Evolutionary conservation across 2,797 vertebrate genomes (phyloP).

Genomic region (Denticeps clupeoides): DNA sequence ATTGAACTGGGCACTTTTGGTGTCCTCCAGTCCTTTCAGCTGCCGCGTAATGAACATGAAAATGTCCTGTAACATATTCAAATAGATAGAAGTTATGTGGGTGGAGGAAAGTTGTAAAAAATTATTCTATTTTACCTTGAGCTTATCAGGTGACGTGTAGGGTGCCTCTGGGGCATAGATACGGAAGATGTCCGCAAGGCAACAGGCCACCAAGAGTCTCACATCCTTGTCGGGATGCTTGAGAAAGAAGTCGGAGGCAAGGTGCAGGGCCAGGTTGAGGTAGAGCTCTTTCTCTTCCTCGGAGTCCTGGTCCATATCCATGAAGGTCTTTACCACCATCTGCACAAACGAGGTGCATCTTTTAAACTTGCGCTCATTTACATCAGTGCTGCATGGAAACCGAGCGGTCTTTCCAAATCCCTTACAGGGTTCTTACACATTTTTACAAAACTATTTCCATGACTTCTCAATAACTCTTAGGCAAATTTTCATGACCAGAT

Average conservation of each 20-base stretch:
- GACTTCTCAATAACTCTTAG: no score
- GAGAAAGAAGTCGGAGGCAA: slow-evolving; percentile 97
- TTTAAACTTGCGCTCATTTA: no score
- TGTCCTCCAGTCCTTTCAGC: slow-evolving; percentile 93
- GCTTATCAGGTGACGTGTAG: slow-evolving; percentile 92
- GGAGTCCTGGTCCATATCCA: slow-evolving; percentile 99
- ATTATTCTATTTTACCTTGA: no score
- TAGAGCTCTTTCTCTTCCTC: slow-evolving; percentile 98
- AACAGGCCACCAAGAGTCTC: slow-evolving; percentile 90
- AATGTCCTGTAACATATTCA: slow-evolving; percentile 75
- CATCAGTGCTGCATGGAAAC: no score
- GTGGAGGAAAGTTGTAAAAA: no score
- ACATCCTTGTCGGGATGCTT: slow-evolving; percentile 98
- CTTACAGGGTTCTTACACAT: no score
- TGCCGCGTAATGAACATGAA: slow-evolving; percentile 99
- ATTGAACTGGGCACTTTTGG: slow-evolving; percentile 97
- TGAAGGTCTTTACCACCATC: slow-evolving; percentile 99
- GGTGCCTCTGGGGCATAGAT: slow-evolving; percentile 97
- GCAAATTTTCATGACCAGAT: no score
- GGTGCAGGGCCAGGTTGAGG: slow-evolving; percentile 87
- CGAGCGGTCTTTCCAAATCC: no score
- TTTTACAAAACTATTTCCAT: no score
- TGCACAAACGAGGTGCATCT: no score
- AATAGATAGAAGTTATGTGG: no score
- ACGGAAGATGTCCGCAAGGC: slow-evolving; percentile 94